Base-by-base conservation (phyloP, 2,113 vertebrate species). In the Podarcis muralis region DNA sequence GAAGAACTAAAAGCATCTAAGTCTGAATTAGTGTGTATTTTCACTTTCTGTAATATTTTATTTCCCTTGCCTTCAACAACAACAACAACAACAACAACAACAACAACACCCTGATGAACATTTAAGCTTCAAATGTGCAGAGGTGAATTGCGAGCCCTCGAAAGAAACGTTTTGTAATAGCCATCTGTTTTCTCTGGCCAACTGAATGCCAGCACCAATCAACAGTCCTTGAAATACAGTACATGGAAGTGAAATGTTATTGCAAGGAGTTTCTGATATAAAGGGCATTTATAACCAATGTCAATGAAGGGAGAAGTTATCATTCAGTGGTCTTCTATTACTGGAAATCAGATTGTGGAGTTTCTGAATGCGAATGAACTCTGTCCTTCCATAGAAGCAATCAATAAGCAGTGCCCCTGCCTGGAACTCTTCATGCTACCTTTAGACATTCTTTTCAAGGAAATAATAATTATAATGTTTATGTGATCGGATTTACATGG, bases 401-500 rank as follows among this genome's bases (percentile, higher is more conserved):
- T 93, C 86, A 92, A 71, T 95, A 95, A 88, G 37, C 1, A 32
- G 90, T 71, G n/a, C 11, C 80, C 5, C 40, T 48, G 81, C 6
- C 27, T 59, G 57, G 32, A 65, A 65, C 72, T 43, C 79, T 59
- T 84, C 65, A 84, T 92, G 93, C 81, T 86, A 89, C 53, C 27
- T 6, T 93, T 86, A 90, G 65, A 86, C 4, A 69, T 91, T 72
- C 11, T 78, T 95, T 93, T 91, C 86, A 91, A 90, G 87, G 85
- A 86, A 94, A 88, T 92, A 83, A 79, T 25, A 92, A 92, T 93
- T 95, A 89, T 74, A 35, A 16, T 94, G 93, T 89, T 88, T 80
- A 87, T 87, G 43, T 83, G 88, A 84, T 93, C 22, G 72, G 89
- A 94, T 96, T 96, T 92, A 95, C 94, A 95, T 95, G 92, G 87